Evolutionary conservation across 2,113 vertebrate species (phyloP).

Genomic region (Halcyon senegalensis): DNA sequence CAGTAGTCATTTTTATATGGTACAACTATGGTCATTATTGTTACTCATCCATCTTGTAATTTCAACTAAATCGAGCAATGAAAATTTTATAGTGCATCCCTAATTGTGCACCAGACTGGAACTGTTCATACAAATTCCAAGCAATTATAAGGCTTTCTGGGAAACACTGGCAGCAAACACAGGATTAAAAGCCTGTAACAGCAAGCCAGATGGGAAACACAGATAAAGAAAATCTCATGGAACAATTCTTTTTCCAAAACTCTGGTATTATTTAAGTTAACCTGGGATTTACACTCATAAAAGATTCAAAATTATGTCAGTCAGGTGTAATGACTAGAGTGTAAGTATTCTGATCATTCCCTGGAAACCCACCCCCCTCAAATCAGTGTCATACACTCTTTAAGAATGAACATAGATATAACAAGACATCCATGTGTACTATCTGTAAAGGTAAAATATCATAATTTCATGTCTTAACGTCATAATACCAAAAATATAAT

Average conservation of each 20-base stretch:
- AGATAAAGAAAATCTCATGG: conserved; percentile 78
- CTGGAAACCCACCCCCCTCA: neutral
- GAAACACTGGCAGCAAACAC: conserved; percentile 76
- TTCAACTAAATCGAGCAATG: conserved; percentile 80
- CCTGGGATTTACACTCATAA: conserved; percentile 18
- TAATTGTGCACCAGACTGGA: conserved; percentile 82
- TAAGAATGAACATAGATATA: neutral
- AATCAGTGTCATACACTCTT: neutral
- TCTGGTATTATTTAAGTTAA: conserved; percentile 66
- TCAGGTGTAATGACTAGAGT: conserved; percentile 15
- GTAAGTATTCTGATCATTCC: neutral
- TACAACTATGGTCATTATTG: conserved; percentile 62
- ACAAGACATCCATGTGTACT: neutral
- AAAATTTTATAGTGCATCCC: conserved; percentile 81
- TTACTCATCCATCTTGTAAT: conserved; percentile 75
- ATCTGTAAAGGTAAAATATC: neutral
- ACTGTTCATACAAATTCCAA: conserved; percentile 82
- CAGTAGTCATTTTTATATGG: conserved; percentile 60
- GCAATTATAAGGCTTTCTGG: conserved; percentile 82
- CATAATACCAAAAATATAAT: neutral
- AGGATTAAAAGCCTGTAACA: conserved; percentile 77
- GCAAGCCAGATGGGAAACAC: conserved; percentile 77
- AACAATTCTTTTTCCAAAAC: conserved; percentile 55
- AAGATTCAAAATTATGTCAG: neutral
- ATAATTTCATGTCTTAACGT: neutral